Conservation (phyloP, 2,113 vertebrate species). For the Triplophysa siluroides region DNA sequence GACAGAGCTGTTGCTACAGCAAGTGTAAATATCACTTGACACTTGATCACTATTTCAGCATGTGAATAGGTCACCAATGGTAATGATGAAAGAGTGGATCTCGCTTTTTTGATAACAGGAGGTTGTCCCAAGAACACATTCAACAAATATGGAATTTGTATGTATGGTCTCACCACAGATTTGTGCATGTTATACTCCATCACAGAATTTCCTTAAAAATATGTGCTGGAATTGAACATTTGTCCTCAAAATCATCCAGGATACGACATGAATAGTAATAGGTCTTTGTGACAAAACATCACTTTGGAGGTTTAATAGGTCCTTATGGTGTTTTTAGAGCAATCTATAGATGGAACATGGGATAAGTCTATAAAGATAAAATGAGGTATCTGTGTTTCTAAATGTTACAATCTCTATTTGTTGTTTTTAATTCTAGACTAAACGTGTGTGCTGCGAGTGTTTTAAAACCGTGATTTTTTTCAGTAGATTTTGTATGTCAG, state of each 20-base stretch:
- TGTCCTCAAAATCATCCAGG: background rate
- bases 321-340: background rate
- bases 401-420: background rate
- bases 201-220: background rate
- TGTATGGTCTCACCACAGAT: background rate
- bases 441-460: background rate
- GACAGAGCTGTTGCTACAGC: slow-evolving; percentile 11
- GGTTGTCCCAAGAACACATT: background rate
- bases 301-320: background rate
- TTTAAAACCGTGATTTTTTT: background rate
- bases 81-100: background rate
- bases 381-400: background rate
- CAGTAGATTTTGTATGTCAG: slow-evolving; percentile 15
- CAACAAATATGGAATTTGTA: background rate
- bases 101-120: background rate
- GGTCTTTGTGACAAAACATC: background rate
- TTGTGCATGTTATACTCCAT: slow-evolving; percentile 2
- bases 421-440: background rate
- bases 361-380: background rate
- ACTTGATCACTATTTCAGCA: background rate
- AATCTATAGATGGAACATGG: slow-evolving; percentile 1
- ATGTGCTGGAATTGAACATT: slow-evolving; percentile 13
- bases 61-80: background rate
- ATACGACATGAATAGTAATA: background rate
- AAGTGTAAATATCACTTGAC: slow-evolving; percentile 13